Evolutionary conservation across 2,888 invertebrate genomes (phyloP).

Genomic region (Hybos culiciformis): DNA sequence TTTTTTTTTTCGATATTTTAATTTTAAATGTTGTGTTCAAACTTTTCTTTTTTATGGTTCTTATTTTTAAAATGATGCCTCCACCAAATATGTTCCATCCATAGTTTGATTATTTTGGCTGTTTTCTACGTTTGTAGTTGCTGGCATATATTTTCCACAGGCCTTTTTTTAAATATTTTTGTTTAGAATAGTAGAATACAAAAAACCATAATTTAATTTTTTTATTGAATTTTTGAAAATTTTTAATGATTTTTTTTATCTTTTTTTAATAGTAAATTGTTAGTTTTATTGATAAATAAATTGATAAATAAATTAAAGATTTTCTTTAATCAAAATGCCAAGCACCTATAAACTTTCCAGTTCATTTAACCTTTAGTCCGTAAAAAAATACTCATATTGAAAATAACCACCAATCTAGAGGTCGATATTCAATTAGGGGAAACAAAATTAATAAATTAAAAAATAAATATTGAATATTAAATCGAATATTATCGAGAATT

Average conservation of each 20-base stretch:
- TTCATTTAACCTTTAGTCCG: no score
- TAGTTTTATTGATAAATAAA: background rate
- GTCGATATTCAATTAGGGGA: no score
- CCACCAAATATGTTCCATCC: conserved; percentile 75
- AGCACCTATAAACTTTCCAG: no score
- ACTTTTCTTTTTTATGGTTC: no score
- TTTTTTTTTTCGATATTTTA: no score
- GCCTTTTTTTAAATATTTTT: conserved; percentile 48
- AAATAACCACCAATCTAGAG: no score
- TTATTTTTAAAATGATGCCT: conserved; percentile 58
- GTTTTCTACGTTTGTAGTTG: conserved; percentile 63
- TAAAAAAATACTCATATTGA: no score
- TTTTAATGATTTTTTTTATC: no score
- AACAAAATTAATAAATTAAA: background rate
- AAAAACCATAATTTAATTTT: no score
- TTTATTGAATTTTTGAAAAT: no score
- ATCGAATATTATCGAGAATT: background rate
- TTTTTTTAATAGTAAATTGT: background rate
- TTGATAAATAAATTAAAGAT: background rate
- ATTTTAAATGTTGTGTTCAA: no score
- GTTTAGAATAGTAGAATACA: background rate
- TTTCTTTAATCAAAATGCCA: no score
- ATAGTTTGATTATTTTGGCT: conserved; percentile 69
- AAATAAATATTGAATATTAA: background rate
- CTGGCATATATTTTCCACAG: conserved; percentile 78